phyloP scores from a whole-genome alignment of 2,113 vertebrate species.

The Balaeniceps rex region DNA sequence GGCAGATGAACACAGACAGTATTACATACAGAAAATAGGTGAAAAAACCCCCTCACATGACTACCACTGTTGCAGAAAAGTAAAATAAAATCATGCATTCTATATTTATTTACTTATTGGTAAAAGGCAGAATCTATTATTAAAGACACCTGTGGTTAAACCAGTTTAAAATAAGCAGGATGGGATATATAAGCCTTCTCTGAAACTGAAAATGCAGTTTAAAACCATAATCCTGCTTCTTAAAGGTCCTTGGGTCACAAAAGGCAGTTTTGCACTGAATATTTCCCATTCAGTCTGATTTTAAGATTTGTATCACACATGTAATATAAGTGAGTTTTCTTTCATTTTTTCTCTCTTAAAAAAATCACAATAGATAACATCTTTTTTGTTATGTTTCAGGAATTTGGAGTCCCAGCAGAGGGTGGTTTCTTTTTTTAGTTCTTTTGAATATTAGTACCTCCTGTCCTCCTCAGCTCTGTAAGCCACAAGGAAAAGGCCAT shows the following conservation, averaged over 20 bases:
- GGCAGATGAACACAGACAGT: background rate
- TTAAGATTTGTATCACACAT: background rate
- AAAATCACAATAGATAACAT: background rate
- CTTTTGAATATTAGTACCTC: background rate
- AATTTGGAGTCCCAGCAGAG: background rate
- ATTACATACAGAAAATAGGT: background rate
- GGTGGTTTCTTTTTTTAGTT: background rate
- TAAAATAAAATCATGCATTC: background rate
- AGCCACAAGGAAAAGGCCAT: background rate
- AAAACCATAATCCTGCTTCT: background rate
- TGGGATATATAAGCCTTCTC: background rate
- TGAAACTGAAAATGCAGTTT: background rate
- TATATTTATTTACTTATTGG: background rate
- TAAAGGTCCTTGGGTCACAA: background rate
- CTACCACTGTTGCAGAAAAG: background rate
- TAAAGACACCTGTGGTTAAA: background rate
- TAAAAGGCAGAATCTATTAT: background rate
- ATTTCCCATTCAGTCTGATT: background rate
- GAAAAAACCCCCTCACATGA: background rate
- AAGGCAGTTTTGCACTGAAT: background rate
- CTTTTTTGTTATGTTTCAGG: background rate
- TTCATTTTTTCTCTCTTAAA: background rate
- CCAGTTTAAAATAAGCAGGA: background rate
- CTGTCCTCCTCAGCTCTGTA: background rate
- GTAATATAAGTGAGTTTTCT: background rate